These are phyloP conservation scores for Crioceris asparagi DNA, from an alignment of 2,888 invertebrate genomes.

Conservation along the genomic window DNA sequence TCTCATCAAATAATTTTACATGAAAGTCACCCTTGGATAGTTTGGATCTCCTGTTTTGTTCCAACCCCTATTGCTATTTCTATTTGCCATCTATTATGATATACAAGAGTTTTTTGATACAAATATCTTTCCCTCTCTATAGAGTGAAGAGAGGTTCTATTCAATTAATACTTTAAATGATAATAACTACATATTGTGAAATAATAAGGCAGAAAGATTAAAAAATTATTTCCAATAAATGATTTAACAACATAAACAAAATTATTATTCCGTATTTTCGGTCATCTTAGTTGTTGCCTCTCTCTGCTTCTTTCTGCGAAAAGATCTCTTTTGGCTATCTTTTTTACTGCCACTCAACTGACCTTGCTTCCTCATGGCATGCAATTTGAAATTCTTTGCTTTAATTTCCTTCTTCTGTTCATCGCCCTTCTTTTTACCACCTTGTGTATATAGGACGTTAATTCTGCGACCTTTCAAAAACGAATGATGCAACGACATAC, in stretches of 20 bases:
- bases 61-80: too few relatives aligned
- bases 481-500: slow-evolving; percentile 36
- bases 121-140: too few relatives aligned
- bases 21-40: too few relatives aligned
- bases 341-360: slow-evolving; percentile 34
- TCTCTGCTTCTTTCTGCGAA: slow-evolving; percentile 24
- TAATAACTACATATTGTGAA: too few relatives aligned
- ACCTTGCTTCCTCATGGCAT: slow-evolving; percentile 36
- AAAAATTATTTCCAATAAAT: background rate
- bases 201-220: too few relatives aligned
- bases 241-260: background rate
- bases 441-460: slow-evolving; percentile 37
- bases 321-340: slow-evolving; percentile 28
- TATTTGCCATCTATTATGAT: too few relatives aligned
- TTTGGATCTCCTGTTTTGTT: too few relatives aligned
- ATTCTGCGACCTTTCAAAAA: slow-evolving; percentile 35
- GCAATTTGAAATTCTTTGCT: slow-evolving; percentile 38
- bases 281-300: background rate
- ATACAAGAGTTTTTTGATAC: too few relatives aligned
- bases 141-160: too few relatives aligned
- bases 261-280: background rate
- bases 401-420: slow-evolving; percentile 31
- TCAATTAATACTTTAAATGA: too few relatives aligned
- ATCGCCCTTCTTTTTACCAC: slow-evolving; percentile 31
- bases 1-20: too few relatives aligned